phyloP scores from a whole-genome alignment of 2,113 vertebrate species.

The Pedetes capensis region DNA sequence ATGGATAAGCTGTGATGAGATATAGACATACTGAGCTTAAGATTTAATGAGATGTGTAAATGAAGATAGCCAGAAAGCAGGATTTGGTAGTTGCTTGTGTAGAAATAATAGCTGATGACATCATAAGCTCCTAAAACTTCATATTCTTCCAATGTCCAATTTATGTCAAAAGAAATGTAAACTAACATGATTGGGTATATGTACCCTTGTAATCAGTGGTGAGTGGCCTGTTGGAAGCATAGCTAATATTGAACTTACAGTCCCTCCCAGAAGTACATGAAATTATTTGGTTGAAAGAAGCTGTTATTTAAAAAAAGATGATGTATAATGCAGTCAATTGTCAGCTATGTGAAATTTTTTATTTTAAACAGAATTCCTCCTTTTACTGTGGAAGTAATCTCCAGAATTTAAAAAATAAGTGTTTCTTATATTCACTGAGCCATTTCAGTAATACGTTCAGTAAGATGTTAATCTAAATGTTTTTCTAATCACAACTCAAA shows the following conservation, averaged over 20 bases:
- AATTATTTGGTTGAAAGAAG: background rate
- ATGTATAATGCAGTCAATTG: background rate
- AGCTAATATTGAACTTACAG: background rate
- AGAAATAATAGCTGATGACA: background rate
- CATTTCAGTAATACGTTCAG: background rate
- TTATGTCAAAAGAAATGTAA: conserved; percentile 49
- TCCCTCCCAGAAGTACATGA: background rate
- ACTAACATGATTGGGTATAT: background rate
- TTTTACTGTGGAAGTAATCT: conserved; percentile 19
- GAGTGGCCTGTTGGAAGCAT: background rate
- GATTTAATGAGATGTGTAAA: background rate
- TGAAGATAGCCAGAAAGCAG: background rate
- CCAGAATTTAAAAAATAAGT: background rate
- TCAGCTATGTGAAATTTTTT: background rate
- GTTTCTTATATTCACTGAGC: background rate
- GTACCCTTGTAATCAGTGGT: background rate
- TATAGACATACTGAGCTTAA: background rate
- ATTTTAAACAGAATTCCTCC: background rate
- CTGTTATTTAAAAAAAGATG: background rate
- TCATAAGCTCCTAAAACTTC: background rate
- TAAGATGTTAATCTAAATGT: no score
- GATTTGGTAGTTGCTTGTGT: background rate
- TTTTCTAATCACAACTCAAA: background rate
- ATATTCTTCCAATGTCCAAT: background rate
- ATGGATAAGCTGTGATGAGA: background rate